These are phyloP conservation scores for Lasioglossum morio DNA, from an alignment of 2,888 invertebrate species.

Conservation along the genomic window DNA sequence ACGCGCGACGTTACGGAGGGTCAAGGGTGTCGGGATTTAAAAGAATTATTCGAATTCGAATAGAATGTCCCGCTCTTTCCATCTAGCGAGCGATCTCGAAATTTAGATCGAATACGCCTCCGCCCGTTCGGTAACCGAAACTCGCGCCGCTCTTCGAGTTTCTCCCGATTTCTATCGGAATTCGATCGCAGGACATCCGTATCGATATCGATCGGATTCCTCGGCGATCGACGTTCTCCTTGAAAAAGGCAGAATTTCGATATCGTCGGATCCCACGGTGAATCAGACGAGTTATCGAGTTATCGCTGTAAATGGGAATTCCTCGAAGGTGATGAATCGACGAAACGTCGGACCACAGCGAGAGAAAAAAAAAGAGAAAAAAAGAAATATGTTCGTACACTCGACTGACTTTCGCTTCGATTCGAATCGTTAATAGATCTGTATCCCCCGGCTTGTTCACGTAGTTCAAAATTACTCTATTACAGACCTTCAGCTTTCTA, in stretches of 20 bases:
- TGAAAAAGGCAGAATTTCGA: not conserved
- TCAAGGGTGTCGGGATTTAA: not conserved
- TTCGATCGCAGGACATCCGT: not conserved
- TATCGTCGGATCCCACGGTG: not conserved
- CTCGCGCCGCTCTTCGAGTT: constrained; percentile 1
- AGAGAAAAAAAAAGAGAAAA: not conserved
- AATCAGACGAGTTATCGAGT: constrained; percentile 9
- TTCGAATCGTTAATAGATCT: constrained; percentile 7
- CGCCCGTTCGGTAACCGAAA: not conserved
- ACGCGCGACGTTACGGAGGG: not conserved
- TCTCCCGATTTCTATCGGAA: constrained; percentile 16
- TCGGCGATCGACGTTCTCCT: not conserved
- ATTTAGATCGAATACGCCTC: constrained; percentile 32
- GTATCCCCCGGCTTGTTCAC: not conserved
- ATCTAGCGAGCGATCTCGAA: constrained; percentile 22
- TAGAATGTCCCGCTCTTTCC: not conserved
- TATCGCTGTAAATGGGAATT: constrained; percentile 27
- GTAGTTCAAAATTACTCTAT: not conserved
- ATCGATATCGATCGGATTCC: not conserved
- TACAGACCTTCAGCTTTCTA: not conserved
- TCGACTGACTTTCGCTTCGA: constrained; percentile 6
- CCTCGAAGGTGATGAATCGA: constrained; percentile 51
- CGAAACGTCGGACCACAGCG: constrained; percentile 32
- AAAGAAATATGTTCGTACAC: not conserved
- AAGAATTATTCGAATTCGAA: not conserved